Percentiles rank a stretch among this genome's conserved stretches.
Evolutionary conservation across 37 sponge, comb jelly and placozoan species (phyloP).

Genomic region (Eunapius fragilis): DNA sequence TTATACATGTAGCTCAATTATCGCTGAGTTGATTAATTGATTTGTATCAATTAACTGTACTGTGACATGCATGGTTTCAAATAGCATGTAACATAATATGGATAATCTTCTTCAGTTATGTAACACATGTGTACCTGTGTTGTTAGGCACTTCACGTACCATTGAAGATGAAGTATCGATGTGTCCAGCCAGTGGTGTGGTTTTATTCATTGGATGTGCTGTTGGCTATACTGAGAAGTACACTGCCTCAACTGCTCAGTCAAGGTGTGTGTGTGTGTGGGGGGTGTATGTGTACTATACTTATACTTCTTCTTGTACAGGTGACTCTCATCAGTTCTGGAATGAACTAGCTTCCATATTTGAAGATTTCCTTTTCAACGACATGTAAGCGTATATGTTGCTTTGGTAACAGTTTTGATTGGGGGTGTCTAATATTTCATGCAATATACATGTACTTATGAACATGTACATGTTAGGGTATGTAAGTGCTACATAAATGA

Average conservation of each 20-base stretch:
- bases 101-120: neutral
- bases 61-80: too few relatives aligned
- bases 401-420: neutral
- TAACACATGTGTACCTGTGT: neutral
- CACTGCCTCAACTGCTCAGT: conserved; percentile 21
- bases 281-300: neutral
- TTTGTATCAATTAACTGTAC: too few relatives aligned
- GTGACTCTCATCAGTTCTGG: conserved; percentile 59
- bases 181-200: conserved; percentile 55
- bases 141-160: conserved; percentile 58
- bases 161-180: conserved; percentile 58
- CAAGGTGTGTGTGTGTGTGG: conserved; percentile 15
- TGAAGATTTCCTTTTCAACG: conserved; percentile 82
- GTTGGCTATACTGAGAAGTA: conserved; percentile 28
- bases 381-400: conserved; percentile 48
- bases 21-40: too few relatives aligned
- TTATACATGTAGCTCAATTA: too few relatives aligned
- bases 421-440: too few relatives aligned
- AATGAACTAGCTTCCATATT: conserved; percentile 44
- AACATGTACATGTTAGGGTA: too few relatives aligned
- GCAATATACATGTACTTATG: too few relatives aligned
- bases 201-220: conserved; percentile 36
- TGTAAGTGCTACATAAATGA: too few relatives aligned
- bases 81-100: too few relatives aligned
- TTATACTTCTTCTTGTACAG: neutral